Percentiles rank a stretch among this genome's conserved stretches.
Evolutionary conservation across 2,888 invertebrate species (phyloP).

Genomic region (Torymus tubicola): DNA sequence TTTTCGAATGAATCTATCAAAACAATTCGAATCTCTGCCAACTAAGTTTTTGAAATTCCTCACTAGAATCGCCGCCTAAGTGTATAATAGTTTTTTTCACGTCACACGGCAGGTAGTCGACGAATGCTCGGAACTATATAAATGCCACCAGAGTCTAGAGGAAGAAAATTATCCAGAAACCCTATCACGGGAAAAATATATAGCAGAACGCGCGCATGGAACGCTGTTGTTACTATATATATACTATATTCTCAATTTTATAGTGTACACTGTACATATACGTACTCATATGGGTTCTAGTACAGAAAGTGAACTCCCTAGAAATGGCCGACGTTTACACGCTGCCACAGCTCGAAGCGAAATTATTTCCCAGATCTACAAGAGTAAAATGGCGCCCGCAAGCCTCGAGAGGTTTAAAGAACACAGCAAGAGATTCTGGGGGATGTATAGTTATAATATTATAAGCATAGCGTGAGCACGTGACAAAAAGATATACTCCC

Average conservation of each 20-base stretch:
- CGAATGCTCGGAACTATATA: constrained; percentile 15
- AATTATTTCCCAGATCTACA: not conserved
- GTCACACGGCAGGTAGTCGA: not conserved
- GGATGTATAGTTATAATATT: constrained; percentile 8
- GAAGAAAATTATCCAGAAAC: constrained; percentile 20
- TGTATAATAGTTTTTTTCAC: constrained; percentile 40
- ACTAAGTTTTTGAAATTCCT: not conserved
- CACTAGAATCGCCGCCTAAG: constrained; percentile 9
- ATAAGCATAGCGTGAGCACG: too few relatives aligned
- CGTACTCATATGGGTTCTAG: not conserved
- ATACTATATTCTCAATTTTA: not conserved
- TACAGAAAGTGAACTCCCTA: constrained; percentile 49
- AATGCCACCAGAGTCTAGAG: constrained; percentile 5
- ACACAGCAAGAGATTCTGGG: not conserved
- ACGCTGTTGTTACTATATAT: not conserved
- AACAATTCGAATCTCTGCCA: too few relatives aligned
- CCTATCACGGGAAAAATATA: not conserved
- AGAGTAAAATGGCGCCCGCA: constrained; percentile 18
- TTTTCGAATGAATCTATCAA: too few relatives aligned
- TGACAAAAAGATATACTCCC: too few relatives aligned
- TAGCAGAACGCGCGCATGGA: not conserved
- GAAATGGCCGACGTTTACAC: constrained; percentile 6
- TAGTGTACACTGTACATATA: too few relatives aligned
- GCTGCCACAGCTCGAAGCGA: not conserved
- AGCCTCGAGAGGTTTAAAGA: not conserved